These are phyloP conservation scores for Bombus turneri DNA, from an alignment of 1,140 invertebrate species.

Conservation along the genomic window DNA sequence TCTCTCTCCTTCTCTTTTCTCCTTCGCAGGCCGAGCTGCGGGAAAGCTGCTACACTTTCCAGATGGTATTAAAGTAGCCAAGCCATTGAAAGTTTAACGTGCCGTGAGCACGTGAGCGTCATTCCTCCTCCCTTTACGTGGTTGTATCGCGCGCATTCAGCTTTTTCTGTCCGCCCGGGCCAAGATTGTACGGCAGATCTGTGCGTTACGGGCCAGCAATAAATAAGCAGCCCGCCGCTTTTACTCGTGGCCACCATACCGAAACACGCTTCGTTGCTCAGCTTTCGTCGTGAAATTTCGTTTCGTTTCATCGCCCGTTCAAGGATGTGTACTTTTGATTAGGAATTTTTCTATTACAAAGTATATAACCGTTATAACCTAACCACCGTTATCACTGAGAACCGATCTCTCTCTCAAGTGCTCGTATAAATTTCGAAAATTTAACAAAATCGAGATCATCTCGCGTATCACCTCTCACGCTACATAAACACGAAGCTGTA, in stretches of 20 bases:
- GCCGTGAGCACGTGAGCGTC: conserved; percentile 65
- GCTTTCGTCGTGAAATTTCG: not conserved
- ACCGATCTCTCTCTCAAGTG: not conserved
- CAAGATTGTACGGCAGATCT: conserved; percentile 66
- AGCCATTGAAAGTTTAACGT: conserved; percentile 72
- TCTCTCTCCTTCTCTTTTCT: not conserved
- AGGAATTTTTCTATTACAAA: too few species aligned
- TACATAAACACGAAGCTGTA: not conserved
- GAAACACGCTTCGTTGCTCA: not conserved
- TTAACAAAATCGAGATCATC: not conserved
- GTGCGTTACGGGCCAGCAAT: conserved; percentile 60
- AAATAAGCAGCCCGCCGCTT: conserved; percentile 60
- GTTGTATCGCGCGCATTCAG: conserved; percentile 65
- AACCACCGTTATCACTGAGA: not conserved
- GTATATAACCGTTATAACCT: too few species aligned
- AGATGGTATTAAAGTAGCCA: conserved; percentile 67
- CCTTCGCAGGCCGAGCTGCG: not conserved
- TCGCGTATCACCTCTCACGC: too few species aligned
- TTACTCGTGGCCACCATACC: conserved; percentile 4
- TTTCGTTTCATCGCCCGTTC: not conserved
- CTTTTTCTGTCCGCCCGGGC: conserved; percentile 54
- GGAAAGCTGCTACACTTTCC: conserved; percentile 48
- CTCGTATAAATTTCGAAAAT: not conserved
- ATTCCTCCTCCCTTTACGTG: conserved; percentile 13
- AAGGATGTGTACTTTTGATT: too few species aligned